phyloP scores from a whole-genome alignment of 1,140 invertebrate genomes.

The Pachypeltis micranthus region DNA sequence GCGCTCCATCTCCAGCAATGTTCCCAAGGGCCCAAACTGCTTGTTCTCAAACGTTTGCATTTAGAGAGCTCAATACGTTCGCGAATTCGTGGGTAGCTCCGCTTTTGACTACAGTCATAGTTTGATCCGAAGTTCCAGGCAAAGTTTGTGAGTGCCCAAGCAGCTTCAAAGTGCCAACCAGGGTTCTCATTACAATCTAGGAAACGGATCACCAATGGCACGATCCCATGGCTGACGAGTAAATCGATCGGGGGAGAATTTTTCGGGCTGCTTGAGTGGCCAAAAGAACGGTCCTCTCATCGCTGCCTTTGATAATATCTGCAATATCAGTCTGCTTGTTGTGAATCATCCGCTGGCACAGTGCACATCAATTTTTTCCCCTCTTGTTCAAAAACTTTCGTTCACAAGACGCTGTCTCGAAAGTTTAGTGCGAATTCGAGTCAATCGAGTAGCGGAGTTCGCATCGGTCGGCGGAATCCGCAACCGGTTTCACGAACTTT shows the following conservation, averaged over 20 bases:
- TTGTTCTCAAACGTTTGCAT: constrained; percentile 80
- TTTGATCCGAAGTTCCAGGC: constrained; percentile 61
- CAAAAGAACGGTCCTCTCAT: constrained; percentile 47
- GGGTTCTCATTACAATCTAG: constrained; percentile 53
- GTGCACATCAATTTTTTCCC: no score
- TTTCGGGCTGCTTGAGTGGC: constrained; percentile 72
- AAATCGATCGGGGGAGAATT: constrained; percentile 83
- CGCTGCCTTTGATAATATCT: constrained; percentile 33
- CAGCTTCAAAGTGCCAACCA: constrained; percentile 90
- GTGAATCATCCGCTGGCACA: no score
- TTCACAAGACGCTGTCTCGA: no score
- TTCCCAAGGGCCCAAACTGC: constrained; percentile 96
- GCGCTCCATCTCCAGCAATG: constrained; percentile 77
- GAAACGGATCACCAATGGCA: constrained; percentile 73
- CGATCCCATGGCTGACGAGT: constrained; percentile 72
- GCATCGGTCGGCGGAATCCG: no score
- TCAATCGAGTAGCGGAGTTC: no score
- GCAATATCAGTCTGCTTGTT: constrained; percentile 35
- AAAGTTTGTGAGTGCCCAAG: constrained; percentile 97
- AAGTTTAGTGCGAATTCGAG: no score
- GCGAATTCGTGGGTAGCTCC: constrained; percentile 81
- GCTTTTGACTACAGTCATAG: constrained; percentile 50
- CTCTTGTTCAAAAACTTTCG: no score
- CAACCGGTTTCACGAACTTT: no score
- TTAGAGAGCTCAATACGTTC: constrained; percentile 54